Percentiles rank a stretch among this genome's conserved stretches.
phyloP scores from a whole-genome alignment of 2,797 vertebrate genomes.

The Melanotaenia trifasciata region DNA sequence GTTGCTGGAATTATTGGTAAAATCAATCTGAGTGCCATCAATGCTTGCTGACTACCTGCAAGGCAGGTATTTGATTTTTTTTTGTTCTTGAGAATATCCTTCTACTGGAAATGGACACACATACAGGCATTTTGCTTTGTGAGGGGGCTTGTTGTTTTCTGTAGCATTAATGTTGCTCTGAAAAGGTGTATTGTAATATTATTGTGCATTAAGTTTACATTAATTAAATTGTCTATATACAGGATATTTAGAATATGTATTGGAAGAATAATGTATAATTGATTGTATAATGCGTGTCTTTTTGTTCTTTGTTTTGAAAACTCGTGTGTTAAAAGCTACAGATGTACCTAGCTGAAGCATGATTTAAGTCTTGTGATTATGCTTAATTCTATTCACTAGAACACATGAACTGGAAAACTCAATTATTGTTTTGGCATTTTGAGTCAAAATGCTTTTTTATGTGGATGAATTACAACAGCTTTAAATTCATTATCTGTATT shows the following conservation, averaged over 20 bases:
- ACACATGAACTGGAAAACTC: slow-evolving; percentile 2
- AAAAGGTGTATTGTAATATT: too few relatives aligned
- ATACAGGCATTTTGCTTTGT: too few relatives aligned
- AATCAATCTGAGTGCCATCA: slow-evolving; percentile 57
- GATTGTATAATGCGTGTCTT: neutral
- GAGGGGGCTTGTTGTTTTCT: too few relatives aligned
- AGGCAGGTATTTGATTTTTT: slow-evolving; percentile 46
- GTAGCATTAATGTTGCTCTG: too few relatives aligned
- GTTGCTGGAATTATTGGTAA: slow-evolving; percentile 61
- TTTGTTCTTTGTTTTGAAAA: neutral
- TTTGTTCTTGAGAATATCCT: too few relatives aligned
- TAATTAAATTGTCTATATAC: too few relatives aligned
- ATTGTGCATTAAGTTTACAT: too few relatives aligned
- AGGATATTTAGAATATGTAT: too few relatives aligned
- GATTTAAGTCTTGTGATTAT: neutral
- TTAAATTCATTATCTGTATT: neutral
- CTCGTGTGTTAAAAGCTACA: neutral
- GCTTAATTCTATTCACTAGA: neutral
- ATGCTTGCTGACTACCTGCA: slow-evolving; percentile 44
- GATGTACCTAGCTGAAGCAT: neutral
- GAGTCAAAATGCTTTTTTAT: neutral
- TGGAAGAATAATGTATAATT: neutral
- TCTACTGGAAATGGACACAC: neutral
- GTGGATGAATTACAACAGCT: neutral
- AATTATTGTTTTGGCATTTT: slow-evolving; percentile 2